Conservation (phyloP, 2,113 vertebrate genomes). For the Rana temporaria region DNA sequence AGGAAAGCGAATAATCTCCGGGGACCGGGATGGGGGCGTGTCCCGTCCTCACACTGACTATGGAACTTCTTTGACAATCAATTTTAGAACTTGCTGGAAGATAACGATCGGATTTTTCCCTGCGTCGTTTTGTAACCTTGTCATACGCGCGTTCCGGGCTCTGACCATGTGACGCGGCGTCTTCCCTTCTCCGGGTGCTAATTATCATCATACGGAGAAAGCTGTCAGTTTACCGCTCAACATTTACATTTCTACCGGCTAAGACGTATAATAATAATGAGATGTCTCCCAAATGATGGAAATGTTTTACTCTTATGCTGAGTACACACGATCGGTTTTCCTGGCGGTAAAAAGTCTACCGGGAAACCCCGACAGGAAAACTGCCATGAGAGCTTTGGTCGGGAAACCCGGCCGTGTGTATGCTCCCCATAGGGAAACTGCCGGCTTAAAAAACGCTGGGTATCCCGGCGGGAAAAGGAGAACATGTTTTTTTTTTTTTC, state of each 20-base stretch:
- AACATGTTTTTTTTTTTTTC: too few species aligned
- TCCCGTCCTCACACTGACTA: not conserved
- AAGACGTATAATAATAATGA: not conserved
- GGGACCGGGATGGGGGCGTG: slow-evolving; percentile 3
- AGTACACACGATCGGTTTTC: too few species aligned
- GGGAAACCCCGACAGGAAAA: too few species aligned
- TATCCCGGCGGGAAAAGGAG: too few species aligned
- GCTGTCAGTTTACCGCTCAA: not conserved
- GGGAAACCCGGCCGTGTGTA: too few species aligned
- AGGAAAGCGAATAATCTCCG: slow-evolving; percentile 34
- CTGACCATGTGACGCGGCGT: too few species aligned
- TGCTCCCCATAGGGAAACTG: too few species aligned
- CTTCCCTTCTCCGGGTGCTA: not conserved
- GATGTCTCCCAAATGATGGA: not conserved
- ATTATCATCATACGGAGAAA: not conserved
- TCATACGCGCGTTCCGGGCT: not conserved
- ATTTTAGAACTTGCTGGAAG: not conserved
- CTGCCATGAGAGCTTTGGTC: too few species aligned
- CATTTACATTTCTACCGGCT: slow-evolving; percentile 2
- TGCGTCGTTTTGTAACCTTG: not conserved
- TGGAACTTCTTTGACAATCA: not conserved
- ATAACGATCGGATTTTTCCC: not conserved
- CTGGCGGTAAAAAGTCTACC: too few species aligned
- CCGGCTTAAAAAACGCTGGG: too few species aligned
- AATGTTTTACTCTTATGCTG: too few species aligned